Evolutionary conservation across 2,113 vertebrate species (phyloP).

Genomic region (Gopherus flavomarginatus): DNA sequence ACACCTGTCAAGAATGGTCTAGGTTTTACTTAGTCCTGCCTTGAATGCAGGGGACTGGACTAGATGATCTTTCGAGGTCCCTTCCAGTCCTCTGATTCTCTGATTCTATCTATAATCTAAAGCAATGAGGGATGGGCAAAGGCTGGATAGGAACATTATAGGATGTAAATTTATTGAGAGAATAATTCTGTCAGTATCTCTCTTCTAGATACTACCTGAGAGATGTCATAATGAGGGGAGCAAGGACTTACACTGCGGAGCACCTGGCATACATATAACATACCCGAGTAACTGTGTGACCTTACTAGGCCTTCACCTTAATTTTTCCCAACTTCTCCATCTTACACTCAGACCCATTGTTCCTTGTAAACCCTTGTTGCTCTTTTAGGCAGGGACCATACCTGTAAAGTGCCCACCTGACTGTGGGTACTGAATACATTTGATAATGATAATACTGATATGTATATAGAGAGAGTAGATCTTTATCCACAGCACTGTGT

Average conservation of each 20-base stretch:
- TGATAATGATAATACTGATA: neutral
- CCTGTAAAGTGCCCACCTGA: neutral
- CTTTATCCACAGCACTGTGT: neutral
- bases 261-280: neutral
- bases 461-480: neutral
- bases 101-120: neutral
- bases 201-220: neutral
- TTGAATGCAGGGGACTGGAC: neutral
- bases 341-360: neutral
- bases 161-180: neutral
- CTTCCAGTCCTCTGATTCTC: neutral
- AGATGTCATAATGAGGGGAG: neutral
- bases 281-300: neutral
- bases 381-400: neutral
- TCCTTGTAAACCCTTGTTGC: neutral
- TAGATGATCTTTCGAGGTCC: neutral
- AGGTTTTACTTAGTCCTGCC: neutral
- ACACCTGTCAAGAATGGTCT: neutral
- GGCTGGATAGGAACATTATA: neutral
- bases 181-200: neutral
- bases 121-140: neutral
- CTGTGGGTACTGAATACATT: neutral
- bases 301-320: accelerated
- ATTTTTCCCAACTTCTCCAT: neutral
- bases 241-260: neutral